Conservation (phyloP, 2,797 vertebrate genomes). For the Odontamblyopus rebecca region DNA sequence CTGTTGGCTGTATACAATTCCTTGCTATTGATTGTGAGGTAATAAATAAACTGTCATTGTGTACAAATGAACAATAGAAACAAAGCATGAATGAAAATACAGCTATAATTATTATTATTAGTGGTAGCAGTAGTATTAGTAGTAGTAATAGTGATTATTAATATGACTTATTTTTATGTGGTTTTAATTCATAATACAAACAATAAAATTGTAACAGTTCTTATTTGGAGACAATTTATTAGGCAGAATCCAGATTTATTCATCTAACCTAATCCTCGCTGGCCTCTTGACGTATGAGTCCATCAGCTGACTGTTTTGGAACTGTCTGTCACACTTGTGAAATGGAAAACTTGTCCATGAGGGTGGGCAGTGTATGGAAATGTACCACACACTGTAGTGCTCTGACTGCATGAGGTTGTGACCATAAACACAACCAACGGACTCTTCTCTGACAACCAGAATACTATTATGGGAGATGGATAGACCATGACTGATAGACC, state of each 20-base stretch:
- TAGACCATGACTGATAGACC: neutral
- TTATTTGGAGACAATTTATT: conserved; percentile 38
- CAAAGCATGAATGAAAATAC: no score
- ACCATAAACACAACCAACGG: conserved; percentile 63
- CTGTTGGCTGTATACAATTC: neutral
- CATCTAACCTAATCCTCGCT: conserved; percentile 51
- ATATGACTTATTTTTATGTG: neutral
- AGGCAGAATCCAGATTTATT: conserved; percentile 57
- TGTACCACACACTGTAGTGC: conserved; percentile 54
- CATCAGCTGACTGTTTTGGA: conserved; percentile 32
- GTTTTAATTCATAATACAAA: neutral
- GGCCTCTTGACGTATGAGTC: conserved; percentile 14
- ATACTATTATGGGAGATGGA: neutral
- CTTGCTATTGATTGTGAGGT: neutral
- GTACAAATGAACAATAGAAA: neutral
- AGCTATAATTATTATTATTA: neutral
- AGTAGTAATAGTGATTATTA: no score
- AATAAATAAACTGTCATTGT: neutral
- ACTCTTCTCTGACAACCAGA: conserved; percentile 22
- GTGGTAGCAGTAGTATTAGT: neutral
- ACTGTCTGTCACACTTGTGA: conserved; percentile 53
- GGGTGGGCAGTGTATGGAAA: conserved; percentile 67
- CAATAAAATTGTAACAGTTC: neutral
- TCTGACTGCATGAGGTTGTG: conserved; percentile 63
- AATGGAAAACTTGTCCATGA: conserved; percentile 68